Evolutionary conservation across 2,113 vertebrate genomes (phyloP).

Genomic region (Bambusicola thoracicus): DNA sequence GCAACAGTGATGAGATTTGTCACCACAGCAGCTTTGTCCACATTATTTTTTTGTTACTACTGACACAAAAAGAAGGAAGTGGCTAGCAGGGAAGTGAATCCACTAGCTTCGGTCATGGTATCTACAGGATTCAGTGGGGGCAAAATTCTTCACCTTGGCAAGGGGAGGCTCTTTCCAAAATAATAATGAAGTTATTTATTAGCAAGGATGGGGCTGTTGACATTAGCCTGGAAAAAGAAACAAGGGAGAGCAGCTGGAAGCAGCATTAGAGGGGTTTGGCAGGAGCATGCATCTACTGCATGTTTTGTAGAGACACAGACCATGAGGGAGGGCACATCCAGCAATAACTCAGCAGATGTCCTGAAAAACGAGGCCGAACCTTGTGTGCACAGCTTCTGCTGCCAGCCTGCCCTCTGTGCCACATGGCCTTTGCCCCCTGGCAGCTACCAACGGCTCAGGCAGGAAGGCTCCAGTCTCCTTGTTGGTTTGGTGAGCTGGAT

Average conservation of each 20-base stretch:
- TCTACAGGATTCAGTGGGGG: neutral
- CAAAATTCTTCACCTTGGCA: neutral
- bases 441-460: neutral
- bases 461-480: neutral
- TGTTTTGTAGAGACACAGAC: neutral
- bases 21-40: neutral
- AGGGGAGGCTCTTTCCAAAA: neutral
- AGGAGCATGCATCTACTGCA: neutral
- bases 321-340: neutral
- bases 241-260: neutral
- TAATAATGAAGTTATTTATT: neutral
- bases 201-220: neutral
- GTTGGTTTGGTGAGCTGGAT: neutral
- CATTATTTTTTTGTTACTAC: neutral
- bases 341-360: neutral
- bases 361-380: neutral
- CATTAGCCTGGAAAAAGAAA: neutral
- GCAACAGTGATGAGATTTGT: neutral
- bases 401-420: rapidly evolving
- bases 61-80: neutral
- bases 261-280: neutral
- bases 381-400: rapidly evolving
- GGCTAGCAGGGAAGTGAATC: neutral
- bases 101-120: neutral
- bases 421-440: neutral